Evolutionary conservation across 2,888 invertebrate genomes (phyloP).

Genomic region (Brachynemurus nebulosus): DNA sequence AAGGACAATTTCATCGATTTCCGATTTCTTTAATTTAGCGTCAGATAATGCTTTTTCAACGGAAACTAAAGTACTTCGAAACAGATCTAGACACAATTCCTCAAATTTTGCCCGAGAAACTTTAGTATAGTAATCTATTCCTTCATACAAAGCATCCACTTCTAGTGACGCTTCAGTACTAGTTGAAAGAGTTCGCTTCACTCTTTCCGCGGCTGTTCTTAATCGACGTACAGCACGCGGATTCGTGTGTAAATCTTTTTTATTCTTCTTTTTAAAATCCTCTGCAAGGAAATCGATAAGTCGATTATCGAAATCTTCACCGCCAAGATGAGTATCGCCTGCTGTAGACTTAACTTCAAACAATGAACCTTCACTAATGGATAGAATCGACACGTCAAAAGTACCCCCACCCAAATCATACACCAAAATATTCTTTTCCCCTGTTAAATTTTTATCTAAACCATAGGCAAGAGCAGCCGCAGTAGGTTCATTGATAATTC

Average conservation of each 20-base stretch:
- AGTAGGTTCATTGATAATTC: slow-evolving; percentile 53
- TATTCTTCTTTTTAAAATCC: slow-evolving; percentile 57
- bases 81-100: slow-evolving; percentile 56
- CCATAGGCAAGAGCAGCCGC: slow-evolving; percentile 45
- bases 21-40: slow-evolving; percentile 61
- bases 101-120: slow-evolving; percentile 62
- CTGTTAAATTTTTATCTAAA: slow-evolving; percentile 29
- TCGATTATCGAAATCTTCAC: slow-evolving; percentile 34
- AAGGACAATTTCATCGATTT: slow-evolving; percentile 65
- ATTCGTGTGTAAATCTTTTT: slow-evolving; percentile 51
- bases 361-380: slow-evolving; percentile 42
- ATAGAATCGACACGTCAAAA: slow-evolving; percentile 52
- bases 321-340: slow-evolving; percentile 36
- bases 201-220: slow-evolving; percentile 62
- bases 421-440: slow-evolving; percentile 34
- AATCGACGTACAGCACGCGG: slow-evolving; percentile 52
- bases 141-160: slow-evolving; percentile 64
- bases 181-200: slow-evolving; percentile 62
- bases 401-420: slow-evolving; percentile 44
- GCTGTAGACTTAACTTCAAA: slow-evolving; percentile 42
- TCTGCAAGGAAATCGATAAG: slow-evolving; percentile 53
- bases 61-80: slow-evolving; percentile 53
- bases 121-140: slow-evolving; percentile 57
- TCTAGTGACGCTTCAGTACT: slow-evolving; percentile 62
- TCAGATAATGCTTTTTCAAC: slow-evolving; percentile 62